Conservation (phyloP, 1,140 invertebrate species). For the Phortica variegata region DNA sequence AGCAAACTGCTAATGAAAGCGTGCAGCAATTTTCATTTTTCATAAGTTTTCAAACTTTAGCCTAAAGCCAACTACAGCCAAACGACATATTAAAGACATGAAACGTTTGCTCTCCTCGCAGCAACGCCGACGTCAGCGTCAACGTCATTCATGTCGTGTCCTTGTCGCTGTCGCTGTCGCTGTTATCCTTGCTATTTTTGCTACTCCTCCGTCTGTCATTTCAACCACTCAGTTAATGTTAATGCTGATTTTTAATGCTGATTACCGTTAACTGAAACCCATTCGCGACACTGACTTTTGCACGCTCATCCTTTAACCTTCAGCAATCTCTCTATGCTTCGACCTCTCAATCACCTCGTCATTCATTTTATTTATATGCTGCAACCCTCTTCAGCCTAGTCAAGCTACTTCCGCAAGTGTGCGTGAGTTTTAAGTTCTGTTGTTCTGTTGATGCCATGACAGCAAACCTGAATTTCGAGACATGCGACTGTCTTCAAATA, state of each 20-base stretch:
- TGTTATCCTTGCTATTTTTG: not conserved
- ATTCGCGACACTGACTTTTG: not conserved
- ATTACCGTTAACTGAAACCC: constrained; percentile 28
- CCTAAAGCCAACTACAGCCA: not conserved
- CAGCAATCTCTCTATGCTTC: no score
- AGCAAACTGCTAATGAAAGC: constrained; percentile 27
- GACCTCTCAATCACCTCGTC: no score
- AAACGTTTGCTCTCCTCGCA: no score
- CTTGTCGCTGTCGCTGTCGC: constrained; percentile 15
- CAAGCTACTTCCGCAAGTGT: constrained; percentile 34
- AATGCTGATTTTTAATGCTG: constrained; percentile 36
- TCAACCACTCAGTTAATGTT: constrained; percentile 10
- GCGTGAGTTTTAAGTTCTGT: constrained; percentile 33
- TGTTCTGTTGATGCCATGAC: constrained; percentile 9
- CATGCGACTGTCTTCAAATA: no score
- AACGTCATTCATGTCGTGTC: constrained; percentile 20
- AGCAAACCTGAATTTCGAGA: constrained; percentile 15
- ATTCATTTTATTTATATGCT: no score
- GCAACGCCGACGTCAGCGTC: not conserved
- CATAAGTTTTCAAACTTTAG: constrained; percentile 24
- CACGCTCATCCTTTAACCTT: not conserved
- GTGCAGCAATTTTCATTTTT: constrained; percentile 30
- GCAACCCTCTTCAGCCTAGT: no score
- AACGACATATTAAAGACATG: not conserved
- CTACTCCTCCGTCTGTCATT: no score